phyloP scores from a whole-genome alignment of 1,140 invertebrate genomes.

The Philopotamus ludificatus region DNA sequence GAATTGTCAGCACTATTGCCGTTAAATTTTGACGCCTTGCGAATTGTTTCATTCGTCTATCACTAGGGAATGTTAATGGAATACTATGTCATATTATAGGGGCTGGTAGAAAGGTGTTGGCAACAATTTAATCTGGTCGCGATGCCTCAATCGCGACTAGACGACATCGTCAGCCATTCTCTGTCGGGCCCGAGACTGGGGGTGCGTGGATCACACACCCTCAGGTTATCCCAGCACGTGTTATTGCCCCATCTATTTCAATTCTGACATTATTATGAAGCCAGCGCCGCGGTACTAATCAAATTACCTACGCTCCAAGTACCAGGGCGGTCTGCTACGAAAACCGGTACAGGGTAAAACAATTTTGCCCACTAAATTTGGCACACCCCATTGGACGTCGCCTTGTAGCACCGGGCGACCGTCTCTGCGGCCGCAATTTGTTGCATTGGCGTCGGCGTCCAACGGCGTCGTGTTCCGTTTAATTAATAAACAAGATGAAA shows the following conservation, averaged over 20 bases:
- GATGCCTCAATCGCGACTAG: background rate
- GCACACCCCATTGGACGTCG: conserved; percentile 13
- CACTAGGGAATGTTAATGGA: no score
- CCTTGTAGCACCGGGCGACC: background rate
- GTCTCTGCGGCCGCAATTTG: background rate
- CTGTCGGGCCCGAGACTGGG: no score
- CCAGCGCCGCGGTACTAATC: conserved; percentile 36
- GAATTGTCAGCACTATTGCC: no score
- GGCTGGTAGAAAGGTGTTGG: no score
- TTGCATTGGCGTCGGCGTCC: background rate
- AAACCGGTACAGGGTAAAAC: conserved; percentile 33
- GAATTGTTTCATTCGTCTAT: no score
- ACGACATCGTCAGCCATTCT: background rate
- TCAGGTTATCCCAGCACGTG: conserved; percentile 21
- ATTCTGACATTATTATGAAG: conserved; percentile 41
- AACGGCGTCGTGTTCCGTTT: background rate
- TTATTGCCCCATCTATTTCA: conserved; percentile 41
- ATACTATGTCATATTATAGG: no score
- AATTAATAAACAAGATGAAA: no score
- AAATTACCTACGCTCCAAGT: conserved; percentile 30
- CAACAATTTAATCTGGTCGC: conserved; percentile 1
- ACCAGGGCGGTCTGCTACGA: conserved; percentile 30
- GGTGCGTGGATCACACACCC: background rate
- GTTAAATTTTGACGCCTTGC: no score
- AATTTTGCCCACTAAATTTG: conserved; percentile 34